phyloP scores from a whole-genome alignment of 1,140 invertebrate genomes.

The Conopomorpha cramerella region DNA sequence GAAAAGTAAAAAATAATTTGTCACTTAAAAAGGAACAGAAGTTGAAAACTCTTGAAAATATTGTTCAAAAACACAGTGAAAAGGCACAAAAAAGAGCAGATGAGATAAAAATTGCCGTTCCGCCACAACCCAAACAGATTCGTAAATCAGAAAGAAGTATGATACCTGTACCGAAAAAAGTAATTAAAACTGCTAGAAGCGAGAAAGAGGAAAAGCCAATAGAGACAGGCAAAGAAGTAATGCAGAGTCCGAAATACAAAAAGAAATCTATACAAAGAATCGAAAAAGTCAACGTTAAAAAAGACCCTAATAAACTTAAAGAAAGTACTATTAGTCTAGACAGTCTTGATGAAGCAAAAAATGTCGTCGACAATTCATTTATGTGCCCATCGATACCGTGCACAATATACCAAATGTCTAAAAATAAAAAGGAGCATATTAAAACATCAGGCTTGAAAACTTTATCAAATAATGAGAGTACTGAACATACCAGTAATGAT shows the following conservation, averaged over 20 bases:
- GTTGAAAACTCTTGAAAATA: conserved; percentile 38
- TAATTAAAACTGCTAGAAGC: background rate
- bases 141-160: conserved; percentile 13
- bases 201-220: conserved; percentile 1
- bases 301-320: conserved; percentile 4
- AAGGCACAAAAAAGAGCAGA: conserved; percentile 15
- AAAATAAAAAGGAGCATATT: too few species aligned
- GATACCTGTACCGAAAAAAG: conserved; percentile 15
- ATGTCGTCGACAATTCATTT: conserved; percentile 31
- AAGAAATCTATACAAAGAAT: conserved; percentile 4
- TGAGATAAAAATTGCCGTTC: conserved; percentile 10
- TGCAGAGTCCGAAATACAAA: conserved; percentile 4
- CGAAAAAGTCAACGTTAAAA: conserved; percentile 10
- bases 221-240: conserved; percentile 7
- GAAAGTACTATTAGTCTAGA: conserved; percentile 43
- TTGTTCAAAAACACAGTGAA: conserved; percentile 35
- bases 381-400: conserved; percentile 28
- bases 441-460: too few species aligned
- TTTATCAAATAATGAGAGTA: too few species aligned
- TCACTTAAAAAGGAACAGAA: conserved; percentile 31
- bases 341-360: conserved; percentile 35
- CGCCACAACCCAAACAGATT: too few species aligned
- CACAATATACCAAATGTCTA: conserved; percentile 35
- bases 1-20: conserved; percentile 19
- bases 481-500: too few species aligned